Evolutionary conservation across 2,888 invertebrate species (phyloP).

Genomic region (Brenthis daphne): DNA sequence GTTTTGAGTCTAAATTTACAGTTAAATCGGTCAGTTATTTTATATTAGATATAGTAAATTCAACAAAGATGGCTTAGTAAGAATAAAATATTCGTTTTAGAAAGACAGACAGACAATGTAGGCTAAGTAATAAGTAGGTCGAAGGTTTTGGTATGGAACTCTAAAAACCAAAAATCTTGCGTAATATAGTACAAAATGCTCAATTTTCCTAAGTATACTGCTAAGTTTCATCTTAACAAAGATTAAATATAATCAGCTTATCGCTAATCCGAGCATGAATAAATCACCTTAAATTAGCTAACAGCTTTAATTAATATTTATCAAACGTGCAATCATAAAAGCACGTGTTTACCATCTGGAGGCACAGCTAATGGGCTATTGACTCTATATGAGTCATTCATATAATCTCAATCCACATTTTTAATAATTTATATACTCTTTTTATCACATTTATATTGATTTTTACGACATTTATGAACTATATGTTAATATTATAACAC

Average conservation of each 20-base stretch:
- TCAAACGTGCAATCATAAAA: constrained; percentile 2
- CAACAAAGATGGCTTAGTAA: too few relatives aligned
- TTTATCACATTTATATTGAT: not conserved
- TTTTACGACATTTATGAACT: too few relatives aligned
- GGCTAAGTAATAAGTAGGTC: too few relatives aligned
- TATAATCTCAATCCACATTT: not conserved
- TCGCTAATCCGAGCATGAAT: constrained; percentile 10
- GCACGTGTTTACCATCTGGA: not conserved
- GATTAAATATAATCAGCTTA: constrained; percentile 19
- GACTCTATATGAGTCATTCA: not conserved
- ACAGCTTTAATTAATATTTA: constrained; percentile 1
- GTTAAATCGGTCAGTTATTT: too few relatives aligned
- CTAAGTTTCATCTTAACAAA: not conserved
- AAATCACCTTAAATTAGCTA: constrained; percentile 9
- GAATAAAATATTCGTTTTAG: too few relatives aligned
- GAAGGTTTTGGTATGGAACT: too few relatives aligned
- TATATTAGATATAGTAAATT: too few relatives aligned
- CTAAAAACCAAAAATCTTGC: not conserved
- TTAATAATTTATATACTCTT: constrained; percentile 9
- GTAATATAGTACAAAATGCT: not conserved
- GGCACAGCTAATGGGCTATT: constrained; percentile 2
- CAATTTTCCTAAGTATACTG: not conserved
- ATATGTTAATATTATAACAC: too few relatives aligned
- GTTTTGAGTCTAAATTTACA: too few relatives aligned
- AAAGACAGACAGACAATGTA: too few relatives aligned